Evolutionary conservation across 2,888 invertebrate genomes (phyloP), one percentile per base, ranked within the genome.

Genomic region (Drosophila affinis): DNA sequence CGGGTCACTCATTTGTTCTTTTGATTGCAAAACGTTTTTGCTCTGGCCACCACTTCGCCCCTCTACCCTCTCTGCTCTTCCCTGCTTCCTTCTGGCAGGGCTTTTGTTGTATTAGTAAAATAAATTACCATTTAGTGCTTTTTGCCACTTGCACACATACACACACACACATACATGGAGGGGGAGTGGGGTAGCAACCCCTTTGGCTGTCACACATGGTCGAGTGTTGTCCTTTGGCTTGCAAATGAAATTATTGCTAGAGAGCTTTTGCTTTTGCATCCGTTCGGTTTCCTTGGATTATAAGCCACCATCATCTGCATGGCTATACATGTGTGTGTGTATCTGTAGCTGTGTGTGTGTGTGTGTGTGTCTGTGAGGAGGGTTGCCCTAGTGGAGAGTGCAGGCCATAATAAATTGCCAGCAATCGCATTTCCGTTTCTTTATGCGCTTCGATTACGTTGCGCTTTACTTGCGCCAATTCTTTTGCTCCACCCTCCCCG

Each of bases 91-190:
- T n/a, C 51, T 70, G 52, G 21, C 53, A 21, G 62, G 63, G 69
- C 79, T 78, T 77, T 83, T 83, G 82, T 87, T 87, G 87, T 85
- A 87, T 86, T 87, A 85, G 87, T 81, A 86, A 86, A 87, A 86
- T 86, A 86, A 86, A 86, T 86, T 86, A 86, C 85, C 87, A 87
- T 86, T 86, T 87, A 86, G 85, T 85, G 75, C 83, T 85, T 81
- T 87, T 84, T 87, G 84, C 84, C 84, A 81, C 84, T 81, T 70
- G 65, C 71, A 74, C 59, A 53, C 61, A 51, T 29, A 64, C 62
- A 58, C 29, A 59, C 18, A 52, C 18, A 32, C 56, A n/a, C 39
- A 7, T 9, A 21, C 21, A 21, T 21, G 21, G 21, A 21, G 21
- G 21, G 21, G n/a, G n/a, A n/a, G n/a, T n/a, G n/a, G n/a, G 21